Evolutionary conservation across 2,888 invertebrate species (phyloP).

Genomic region (Pollenia angustigena): DNA sequence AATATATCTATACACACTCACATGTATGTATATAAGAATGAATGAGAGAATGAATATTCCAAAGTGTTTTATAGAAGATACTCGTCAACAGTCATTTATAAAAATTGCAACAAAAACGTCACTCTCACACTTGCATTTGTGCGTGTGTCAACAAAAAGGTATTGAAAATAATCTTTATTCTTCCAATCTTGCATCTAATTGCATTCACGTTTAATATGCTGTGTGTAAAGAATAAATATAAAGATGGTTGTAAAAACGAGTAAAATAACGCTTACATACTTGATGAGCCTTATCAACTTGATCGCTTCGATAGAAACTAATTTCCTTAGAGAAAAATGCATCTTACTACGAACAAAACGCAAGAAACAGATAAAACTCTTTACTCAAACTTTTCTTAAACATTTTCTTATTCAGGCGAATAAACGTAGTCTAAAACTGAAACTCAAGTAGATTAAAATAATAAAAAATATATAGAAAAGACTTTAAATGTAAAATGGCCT

Average conservation of each 20-base stretch:
- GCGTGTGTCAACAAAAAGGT: not conserved
- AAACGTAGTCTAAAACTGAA: constrained; percentile 32
- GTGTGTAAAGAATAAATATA: constrained; percentile 14
- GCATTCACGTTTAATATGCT: constrained; percentile 60
- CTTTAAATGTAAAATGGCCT: constrained; percentile 50
- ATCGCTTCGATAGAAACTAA: constrained; percentile 69
- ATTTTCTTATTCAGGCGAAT: constrained; percentile 35
- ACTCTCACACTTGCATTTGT: not conserved
- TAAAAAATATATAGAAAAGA: constrained; percentile 2
- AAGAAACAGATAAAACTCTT: constrained; percentile 62
- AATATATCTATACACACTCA: not conserved
- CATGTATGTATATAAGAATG: not conserved
- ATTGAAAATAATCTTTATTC: constrained; percentile 53
- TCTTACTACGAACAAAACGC: constrained; percentile 49
- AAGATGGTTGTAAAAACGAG: constrained; percentile 34
- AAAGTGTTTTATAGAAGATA: not conserved
- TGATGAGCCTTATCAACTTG: constrained; percentile 65
- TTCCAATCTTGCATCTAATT: constrained; percentile 37
- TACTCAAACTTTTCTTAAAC: constrained; percentile 54
- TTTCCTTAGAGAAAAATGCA: constrained; percentile 70
- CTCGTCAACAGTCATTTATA: constrained; percentile 43
- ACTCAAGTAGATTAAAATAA: constrained; percentile 38
- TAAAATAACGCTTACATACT: constrained; percentile 38
- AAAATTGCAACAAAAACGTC: constrained; percentile 10
- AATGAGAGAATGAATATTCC: not conserved